phyloP scores from a whole-genome alignment of 92 coral and sea anemone species.

The Isaurus tuberculatus region DNA sequence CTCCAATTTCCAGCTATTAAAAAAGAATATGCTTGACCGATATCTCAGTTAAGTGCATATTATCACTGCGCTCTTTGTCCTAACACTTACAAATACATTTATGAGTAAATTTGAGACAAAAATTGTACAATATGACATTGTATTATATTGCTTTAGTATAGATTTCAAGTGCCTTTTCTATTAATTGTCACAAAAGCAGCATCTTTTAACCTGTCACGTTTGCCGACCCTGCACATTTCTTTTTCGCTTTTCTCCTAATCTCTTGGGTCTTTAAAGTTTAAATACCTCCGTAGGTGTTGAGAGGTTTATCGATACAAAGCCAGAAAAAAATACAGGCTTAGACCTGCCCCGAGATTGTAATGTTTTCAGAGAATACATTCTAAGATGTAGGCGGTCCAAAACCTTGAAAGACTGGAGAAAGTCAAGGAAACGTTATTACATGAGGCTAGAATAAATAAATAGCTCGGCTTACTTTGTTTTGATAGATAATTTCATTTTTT shows the following conservation, averaged over 20 bases:
- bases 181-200: neutral
- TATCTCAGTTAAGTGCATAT: neutral
- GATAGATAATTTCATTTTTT: no score
- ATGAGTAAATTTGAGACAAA: neutral
- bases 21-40: neutral
- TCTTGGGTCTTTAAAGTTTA: neutral
- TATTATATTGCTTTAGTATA: neutral
- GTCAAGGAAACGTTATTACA: no score
- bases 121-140: neutral
- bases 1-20: neutral
- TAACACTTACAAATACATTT: neutral
- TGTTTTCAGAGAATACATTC: no score
- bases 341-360: no score
- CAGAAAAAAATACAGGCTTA: no score
- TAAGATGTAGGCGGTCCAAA: no score
- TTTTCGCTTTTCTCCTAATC: neutral
- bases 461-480: no score
- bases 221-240: neutral
- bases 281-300: neutral
- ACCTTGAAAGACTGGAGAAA: no score
- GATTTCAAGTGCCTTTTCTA: neutral
- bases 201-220: neutral
- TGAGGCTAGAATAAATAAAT: no score
- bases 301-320: no score
- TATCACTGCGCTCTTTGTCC: neutral